These are phyloP conservation scores for Excalfactoria chinensis DNA, from an alignment of 2,113 vertebrate species.

Conservation along the genomic window DNA sequence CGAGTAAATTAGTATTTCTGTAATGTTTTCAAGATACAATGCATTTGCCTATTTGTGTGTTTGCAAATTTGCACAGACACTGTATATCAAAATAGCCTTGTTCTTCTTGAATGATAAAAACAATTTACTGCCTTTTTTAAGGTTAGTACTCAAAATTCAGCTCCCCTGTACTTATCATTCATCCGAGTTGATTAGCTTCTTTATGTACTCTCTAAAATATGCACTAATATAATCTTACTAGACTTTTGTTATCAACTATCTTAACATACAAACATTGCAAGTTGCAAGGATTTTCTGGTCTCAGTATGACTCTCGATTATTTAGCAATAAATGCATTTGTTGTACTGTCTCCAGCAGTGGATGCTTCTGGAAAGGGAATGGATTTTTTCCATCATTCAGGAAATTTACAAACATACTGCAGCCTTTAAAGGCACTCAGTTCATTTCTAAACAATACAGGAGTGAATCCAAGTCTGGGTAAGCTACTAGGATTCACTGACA, in stretches of 20 bases:
- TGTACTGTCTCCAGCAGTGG: neutral
- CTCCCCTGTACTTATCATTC: conserved; percentile 23
- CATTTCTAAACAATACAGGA: neutral
- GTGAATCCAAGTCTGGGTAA: neutral
- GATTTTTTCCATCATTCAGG: neutral
- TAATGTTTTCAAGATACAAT: neutral
- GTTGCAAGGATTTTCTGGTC: conserved; percentile 48
- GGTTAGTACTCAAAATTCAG: conserved; percentile 43
- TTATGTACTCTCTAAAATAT: conserved; percentile 63
- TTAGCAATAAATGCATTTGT: conserved; percentile 2
- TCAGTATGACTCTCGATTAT: conserved; percentile 10
- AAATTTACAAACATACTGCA: neutral
- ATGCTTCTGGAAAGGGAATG: conserved; percentile 9
- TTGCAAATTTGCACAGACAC: neutral
- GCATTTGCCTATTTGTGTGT: neutral
- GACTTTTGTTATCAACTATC: conserved; percentile 49
- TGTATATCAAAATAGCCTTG: neutral
- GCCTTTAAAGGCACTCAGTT: neutral
- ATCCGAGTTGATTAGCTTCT: conserved; percentile 50
- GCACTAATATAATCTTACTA: conserved; percentile 63
- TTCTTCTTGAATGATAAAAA: conserved; percentile 40
- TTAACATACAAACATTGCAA: conserved; percentile 50
- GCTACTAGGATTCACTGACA: neutral
- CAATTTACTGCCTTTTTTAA: conserved; percentile 58
- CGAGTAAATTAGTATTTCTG: neutral